Evolutionary conservation across 2,888 invertebrate species (phyloP), one percentile per base, ranked within the genome.

Genomic region (Limenitis camilla): DNA sequence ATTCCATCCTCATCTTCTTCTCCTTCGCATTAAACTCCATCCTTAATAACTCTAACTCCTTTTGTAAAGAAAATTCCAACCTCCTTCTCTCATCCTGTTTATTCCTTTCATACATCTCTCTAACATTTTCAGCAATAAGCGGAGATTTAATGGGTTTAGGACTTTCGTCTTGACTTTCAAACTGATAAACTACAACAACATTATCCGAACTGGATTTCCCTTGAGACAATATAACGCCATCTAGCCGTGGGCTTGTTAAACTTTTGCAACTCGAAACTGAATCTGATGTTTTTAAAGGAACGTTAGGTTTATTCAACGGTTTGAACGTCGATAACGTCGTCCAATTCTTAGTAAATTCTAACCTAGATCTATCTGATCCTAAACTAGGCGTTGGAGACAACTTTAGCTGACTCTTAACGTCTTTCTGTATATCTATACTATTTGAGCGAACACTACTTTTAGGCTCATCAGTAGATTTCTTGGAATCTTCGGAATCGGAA

Each of bases 1-100:
- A 66, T 62, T 88, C 89, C 11, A 87, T 83, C 67, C 74, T 90
- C 88, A 72, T 86, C 73, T 69, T 90, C 78, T 71, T 90, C 64
- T 78, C 91, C 76, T 68, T 89, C 53, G 83, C 82, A 55, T 90
- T 86, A 64, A 91, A 85, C 47, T 91, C 90, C 58, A 89, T 86
- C 62, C 89, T 89, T 44, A 90, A 75, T 59, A 76, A 67, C 61
- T 89, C 85, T 59, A 90, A 74, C 69, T 89, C 89, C 52, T 85
- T 87, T 66, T 89, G 81, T 57, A 86, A 61, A 35, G 78, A 69
- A 49, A 85, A 64, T 62, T 87, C 86, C 45, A 85, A 56, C 67
- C 85, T 73, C 67, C 81, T 79, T 49, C 74, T 77, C 36, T 63
- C 62, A 58, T 84, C 84, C 50, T 58, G 58, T 59, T 83, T 86